A percentile compares a stretch with the other conserved stretches of the same genome.
phyloP scores from a whole-genome alignment of 2,113 vertebrate genomes.

The Diphyllodes magnificus region DNA sequence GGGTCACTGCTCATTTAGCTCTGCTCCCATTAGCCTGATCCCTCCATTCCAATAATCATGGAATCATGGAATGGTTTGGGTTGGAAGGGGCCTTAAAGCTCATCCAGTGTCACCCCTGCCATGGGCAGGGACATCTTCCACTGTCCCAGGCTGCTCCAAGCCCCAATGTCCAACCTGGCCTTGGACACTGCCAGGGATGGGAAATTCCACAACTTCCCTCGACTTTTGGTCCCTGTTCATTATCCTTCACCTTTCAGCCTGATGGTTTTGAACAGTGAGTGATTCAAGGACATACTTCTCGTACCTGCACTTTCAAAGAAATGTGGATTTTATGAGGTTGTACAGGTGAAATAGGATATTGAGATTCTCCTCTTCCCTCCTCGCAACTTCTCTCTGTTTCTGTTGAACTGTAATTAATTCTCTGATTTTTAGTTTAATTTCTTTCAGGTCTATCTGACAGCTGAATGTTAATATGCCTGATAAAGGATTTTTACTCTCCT shows the following conservation, averaged over 20 bases:
- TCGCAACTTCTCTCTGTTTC: neutral
- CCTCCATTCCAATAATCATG: neutral
- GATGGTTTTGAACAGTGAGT: neutral
- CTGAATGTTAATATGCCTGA: neutral
- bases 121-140: neutral
- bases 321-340: neutral
- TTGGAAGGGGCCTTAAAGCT: neutral
- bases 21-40: neutral
- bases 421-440: neutral
- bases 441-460: neutral
- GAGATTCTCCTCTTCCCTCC: neutral
- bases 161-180: neutral
- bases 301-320: neutral
- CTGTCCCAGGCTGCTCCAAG: neutral
- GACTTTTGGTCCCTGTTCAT: neutral
- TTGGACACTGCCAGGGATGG: accelerated
- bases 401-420: neutral
- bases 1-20: neutral
- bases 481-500: neutral
- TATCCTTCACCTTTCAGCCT: neutral
- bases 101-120: accelerated
- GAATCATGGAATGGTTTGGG: neutral
- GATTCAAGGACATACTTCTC: neutral
- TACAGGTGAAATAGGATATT: neutral
- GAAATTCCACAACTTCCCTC: neutral